Evolutionary conservation across 2,797 vertebrate genomes (phyloP).

Genomic region (Zalophus californianus): DNA sequence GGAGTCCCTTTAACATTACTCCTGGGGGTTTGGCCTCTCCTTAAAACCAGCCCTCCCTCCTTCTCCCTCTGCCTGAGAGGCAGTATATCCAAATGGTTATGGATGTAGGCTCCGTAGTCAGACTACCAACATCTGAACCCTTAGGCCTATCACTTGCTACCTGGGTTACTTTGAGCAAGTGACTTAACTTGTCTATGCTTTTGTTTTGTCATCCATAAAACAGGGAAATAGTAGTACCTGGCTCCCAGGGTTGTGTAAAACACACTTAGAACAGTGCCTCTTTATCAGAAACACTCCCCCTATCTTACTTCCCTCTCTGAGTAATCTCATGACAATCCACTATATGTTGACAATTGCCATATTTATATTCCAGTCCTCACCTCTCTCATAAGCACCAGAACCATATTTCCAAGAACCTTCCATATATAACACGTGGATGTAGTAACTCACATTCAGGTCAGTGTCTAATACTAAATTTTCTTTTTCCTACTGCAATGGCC

Average conservation of each 20-base stretch:
- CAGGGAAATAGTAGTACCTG: background rate
- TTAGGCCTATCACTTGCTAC: background rate
- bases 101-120: background rate
- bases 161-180: background rate
- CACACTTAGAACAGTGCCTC: background rate
- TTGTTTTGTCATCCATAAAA: background rate
- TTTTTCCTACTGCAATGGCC: background rate
- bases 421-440: background rate
- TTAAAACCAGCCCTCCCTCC: background rate
- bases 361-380: background rate
- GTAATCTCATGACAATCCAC: background rate
- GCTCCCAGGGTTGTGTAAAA: background rate
- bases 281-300: background rate
- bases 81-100: accelerated
- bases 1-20: background rate
- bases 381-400: background rate
- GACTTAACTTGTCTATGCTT: background rate
- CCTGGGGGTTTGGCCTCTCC: background rate
- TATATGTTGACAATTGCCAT: background rate
- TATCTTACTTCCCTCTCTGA: background rate
- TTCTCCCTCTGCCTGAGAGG: background rate
- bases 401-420: background rate
- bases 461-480: background rate
- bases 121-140: background rate
- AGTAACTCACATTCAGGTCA: background rate